Conservation (phyloP, 2,888 invertebrate genomes). For the Mythimna impura region DNA sequence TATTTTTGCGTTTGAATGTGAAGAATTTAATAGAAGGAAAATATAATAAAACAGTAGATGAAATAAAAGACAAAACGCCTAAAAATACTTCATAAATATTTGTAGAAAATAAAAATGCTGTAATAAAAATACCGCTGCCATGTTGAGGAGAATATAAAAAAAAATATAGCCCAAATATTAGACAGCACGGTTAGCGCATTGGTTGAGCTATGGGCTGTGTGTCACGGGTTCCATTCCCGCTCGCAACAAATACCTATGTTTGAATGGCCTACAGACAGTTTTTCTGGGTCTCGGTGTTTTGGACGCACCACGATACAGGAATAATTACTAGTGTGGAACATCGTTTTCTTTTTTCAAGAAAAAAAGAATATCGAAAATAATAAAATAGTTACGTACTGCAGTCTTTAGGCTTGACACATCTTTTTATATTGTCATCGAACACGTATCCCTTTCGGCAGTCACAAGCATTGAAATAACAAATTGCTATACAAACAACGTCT, state of each 20-base stretch:
- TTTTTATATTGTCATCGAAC: constrained; percentile 38
- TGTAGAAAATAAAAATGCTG: background rate
- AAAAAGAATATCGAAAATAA: background rate
- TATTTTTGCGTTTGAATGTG: background rate
- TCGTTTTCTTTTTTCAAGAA: background rate
- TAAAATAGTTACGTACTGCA: constrained; percentile 43
- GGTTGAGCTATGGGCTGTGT: no score
- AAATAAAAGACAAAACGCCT: background rate
- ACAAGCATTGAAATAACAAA: constrained; percentile 50
- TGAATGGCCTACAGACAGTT: no score
- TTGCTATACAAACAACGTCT: constrained; percentile 21
- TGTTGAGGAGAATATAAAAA: background rate
- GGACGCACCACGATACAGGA: no score
- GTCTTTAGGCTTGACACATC: constrained; percentile 46
- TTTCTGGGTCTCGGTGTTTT: no score
- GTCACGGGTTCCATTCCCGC: no score
- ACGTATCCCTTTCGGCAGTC: constrained; percentile 55
- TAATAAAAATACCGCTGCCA: background rate
- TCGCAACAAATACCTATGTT: no score
- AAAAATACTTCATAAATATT: background rate
- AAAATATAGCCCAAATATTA: background rate
- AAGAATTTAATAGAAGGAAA: background rate
- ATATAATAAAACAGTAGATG: background rate
- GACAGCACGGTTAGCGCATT: no score
- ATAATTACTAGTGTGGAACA: no score